Base-by-base conservation (phyloP, 2,113 vertebrate species). In the Glaucomys volans region DNA sequence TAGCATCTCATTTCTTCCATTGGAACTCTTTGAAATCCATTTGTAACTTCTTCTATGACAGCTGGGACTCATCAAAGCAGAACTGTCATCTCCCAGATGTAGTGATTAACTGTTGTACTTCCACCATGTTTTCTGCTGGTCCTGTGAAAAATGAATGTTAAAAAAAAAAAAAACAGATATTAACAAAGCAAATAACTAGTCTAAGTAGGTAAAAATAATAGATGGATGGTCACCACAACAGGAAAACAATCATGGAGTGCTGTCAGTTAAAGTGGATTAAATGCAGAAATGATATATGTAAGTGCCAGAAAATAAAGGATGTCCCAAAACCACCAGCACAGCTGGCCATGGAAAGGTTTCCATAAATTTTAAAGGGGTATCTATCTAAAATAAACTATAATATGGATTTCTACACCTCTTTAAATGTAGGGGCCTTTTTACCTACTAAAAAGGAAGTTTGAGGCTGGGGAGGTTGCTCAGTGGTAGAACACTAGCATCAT, bases 141-240 rank as follows among this genome's bases (percentile, higher is more conserved):
- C 62, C 16, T 64, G 44, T 40, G 66, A 88, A 67, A 95, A 77
- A 17, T 57, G 16, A 87, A 67, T 64, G 64, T 66, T 22, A 8
- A 57, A 69, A 93, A 95, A 57, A 8, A 57, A 69, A 93, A 95
- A 92, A 14, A 75, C 42, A 96, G 72, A 79, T 76, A 64, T 92
- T 77, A 92, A 82, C 62, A 90, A 93, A 97, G 54, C 42, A 83
- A 71, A 59, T 84, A 87, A 64, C 32, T 77, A 59, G 37, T 69
- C 87, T 86, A 88, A 83, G 8, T 52, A 80, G 86, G 50, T 71
- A 47, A 89, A 94, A 86, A 52, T 81, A 94, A 18, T 87, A 86
- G 13, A 35, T 44, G 18, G 22, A 30, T 52, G 32, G 62, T 94
- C 76, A 54, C 11, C 79, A 66, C 18, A 47, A 26, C 30, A 69